Evolutionary conservation across 2,113 vertebrate species (phyloP).

Genomic region (Protomyctophum bolini): DNA sequence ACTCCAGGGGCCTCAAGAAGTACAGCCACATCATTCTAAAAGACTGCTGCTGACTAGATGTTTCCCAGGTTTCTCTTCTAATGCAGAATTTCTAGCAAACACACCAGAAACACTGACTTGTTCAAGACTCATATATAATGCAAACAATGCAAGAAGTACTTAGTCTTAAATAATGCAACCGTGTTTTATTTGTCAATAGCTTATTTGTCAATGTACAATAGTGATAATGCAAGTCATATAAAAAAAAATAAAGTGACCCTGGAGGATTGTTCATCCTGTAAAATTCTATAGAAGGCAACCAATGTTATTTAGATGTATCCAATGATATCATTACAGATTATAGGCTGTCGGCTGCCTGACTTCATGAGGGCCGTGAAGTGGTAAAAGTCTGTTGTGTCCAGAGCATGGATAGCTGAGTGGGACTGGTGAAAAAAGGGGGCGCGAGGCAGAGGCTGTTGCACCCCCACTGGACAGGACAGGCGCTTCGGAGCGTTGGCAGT

Average conservation of each 20-base stretch:
- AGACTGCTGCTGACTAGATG: background rate
- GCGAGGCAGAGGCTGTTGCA: constrained; percentile 75
- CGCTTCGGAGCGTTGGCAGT: constrained; percentile 81
- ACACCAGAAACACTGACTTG: no score
- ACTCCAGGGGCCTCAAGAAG: constrained; percentile 17
- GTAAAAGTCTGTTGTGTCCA: constrained; percentile 84
- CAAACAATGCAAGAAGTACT: background rate
- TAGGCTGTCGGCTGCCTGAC: constrained; percentile 92
- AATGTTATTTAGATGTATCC: constrained; percentile 85
- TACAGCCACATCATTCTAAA: background rate
- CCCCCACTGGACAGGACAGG: constrained; percentile 87
- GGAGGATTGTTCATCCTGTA: constrained; percentile 40
- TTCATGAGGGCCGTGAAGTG: constrained; percentile 89
- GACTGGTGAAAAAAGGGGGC: constrained; percentile 90
- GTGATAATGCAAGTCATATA: constrained; percentile 32
- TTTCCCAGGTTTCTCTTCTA: background rate
- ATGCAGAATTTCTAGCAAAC: no score
- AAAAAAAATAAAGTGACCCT: constrained; percentile 64
- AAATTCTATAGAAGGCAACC: background rate
- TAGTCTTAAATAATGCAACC: constrained; percentile 25
- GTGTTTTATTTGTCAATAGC: constrained; percentile 54
- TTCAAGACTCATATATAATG: constrained; percentile 10
- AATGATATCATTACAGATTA: constrained; percentile 92
- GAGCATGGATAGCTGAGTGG: constrained; percentile 83
- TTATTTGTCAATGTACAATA: constrained; percentile 35